Conservation (phyloP, 2,113 vertebrate species). For the Alces alces region DNA sequence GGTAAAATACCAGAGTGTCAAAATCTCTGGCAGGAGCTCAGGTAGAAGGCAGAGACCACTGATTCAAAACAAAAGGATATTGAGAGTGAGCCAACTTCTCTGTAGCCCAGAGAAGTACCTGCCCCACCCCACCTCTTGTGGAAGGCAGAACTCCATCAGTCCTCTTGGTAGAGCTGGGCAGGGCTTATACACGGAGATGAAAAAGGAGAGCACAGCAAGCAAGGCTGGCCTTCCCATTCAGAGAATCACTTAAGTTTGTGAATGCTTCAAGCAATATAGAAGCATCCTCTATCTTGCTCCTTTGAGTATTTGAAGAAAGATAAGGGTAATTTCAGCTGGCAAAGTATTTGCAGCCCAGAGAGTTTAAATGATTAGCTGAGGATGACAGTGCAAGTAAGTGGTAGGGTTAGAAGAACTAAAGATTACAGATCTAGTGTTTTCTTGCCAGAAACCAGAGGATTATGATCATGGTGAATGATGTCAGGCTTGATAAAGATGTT, state of each 20-base stretch:
- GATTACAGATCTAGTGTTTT: background rate
- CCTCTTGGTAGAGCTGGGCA: background rate
- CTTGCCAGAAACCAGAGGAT: background rate
- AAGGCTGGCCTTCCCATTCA: background rate
- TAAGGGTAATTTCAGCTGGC: background rate
- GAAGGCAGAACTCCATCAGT: background rate
- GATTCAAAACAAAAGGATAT: background rate
- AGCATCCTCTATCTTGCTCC: background rate
- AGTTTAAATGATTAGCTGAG: background rate
- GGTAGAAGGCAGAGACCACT: background rate
- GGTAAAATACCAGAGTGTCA: background rate
- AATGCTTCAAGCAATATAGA: background rate
- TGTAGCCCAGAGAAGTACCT: background rate
- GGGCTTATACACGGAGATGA: background rate
- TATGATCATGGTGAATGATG: background rate
- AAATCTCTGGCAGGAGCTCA: background rate
- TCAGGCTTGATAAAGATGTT: background rate
- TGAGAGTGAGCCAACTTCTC: background rate
- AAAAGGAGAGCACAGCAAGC: background rate
- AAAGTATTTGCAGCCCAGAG: background rate
- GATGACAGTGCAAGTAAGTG: background rate
- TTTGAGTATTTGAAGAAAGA: conserved; percentile 15
- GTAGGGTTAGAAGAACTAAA: background rate
- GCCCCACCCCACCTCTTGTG: background rate
- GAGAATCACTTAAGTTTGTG: background rate